Conservation (phyloP, 2,113 vertebrate species). For the Bufo gargarizans region DNA sequence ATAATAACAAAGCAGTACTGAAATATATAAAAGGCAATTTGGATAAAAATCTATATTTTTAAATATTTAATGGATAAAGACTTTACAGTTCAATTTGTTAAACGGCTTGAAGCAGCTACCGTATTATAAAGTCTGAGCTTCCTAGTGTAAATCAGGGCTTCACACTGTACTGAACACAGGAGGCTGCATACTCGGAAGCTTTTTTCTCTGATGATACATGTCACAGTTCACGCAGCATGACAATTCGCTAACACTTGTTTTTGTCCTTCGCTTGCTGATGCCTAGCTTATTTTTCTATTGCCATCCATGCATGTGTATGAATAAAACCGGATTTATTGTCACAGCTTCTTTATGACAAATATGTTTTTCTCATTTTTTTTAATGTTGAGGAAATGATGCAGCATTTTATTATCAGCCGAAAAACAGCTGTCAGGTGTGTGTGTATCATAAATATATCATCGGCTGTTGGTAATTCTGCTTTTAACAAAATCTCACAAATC, state of each 20-base stretch:
- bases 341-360: not conserved
- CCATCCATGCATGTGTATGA: not conserved
- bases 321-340: not conserved
- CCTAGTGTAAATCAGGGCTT: not conserved
- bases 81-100: not conserved
- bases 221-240: not conserved
- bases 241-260: not conserved
- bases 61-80: not conserved
- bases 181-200: not conserved
- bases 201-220: not conserved
- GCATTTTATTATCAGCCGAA: not conserved
- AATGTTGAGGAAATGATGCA: not conserved
- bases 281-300: not conserved
- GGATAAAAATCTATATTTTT: not conserved
- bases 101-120: not conserved
- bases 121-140: not conserved
- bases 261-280: not conserved
- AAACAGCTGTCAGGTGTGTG: constrained; percentile 4
- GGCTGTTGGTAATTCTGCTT: not conserved
- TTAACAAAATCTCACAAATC: too few relatives aligned
- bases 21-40: not conserved
- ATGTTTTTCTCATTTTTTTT: not conserved
- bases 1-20: too few relatives aligned
- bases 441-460: not conserved
- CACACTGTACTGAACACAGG: not conserved